Evolutionary conservation across 2,113 vertebrate species (phyloP), one percentile per base, ranked within the genome.

Genomic region (Mustelus asterias): DNA sequence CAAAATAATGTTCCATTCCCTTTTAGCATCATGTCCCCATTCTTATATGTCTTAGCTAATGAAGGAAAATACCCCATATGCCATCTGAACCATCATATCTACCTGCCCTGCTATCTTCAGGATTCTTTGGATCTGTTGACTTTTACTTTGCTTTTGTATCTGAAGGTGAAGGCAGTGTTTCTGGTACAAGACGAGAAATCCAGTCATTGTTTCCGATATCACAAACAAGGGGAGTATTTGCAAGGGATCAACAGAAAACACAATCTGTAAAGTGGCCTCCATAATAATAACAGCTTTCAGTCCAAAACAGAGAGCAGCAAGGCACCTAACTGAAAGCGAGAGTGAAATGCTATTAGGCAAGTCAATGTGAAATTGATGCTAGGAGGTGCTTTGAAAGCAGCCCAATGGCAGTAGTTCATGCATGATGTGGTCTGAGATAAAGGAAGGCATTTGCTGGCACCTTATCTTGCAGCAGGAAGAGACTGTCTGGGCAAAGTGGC

Each of bases 361-460:
- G 54, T 33, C 29, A 60, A 60, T 33, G 11, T 90, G 54, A 90
- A 90, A 90, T 4, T 33, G 26, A 60, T 29, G 54, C 29, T 33
- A 33, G 88, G 54, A 90, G 88, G 54, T 90, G 26, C 88, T 60
- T 90, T 33, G 29, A 60, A 60, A 90, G 29, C 13, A 90, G 54
- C 9, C n/a, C 54, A 90, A 60, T 90, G 54, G 29, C 54, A 5
- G 54, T 54, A 63, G 54, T 90, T 90, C 88, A 90, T 60, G 88
- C 88, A 60, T 60, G 54, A 90, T 14, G 88, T 60, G 48, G 54
- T 16, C 33, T 2, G 88, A 90, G 88, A 90, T 33, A 90, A 90
- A 90, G 54, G 26, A 60, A 90, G 88, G 26, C 48, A 89, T 89
- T 89, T 89, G 22, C 86, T 89, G 48, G 86, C 86, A 89, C 48